phyloP scores from a whole-genome alignment of 1,140 invertebrate genomes.

The Galleria mellonella region DNA sequence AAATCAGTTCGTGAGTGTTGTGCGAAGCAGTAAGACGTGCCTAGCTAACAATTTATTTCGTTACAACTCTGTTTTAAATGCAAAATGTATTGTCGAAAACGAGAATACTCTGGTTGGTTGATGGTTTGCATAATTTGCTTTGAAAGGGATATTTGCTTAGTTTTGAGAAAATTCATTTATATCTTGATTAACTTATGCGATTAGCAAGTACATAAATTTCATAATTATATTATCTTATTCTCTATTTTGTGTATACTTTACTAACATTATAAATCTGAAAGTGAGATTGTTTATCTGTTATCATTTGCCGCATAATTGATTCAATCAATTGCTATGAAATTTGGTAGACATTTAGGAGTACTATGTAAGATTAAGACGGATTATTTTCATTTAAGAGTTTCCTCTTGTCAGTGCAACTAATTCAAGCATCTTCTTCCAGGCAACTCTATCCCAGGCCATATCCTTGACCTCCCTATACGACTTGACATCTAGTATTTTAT shows the following conservation, averaged over 20 bases:
- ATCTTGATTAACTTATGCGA: not conserved
- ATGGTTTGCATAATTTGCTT: slow-evolving; percentile 50
- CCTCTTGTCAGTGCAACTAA: no score
- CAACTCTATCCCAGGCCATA: no score
- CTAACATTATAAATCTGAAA: no score
- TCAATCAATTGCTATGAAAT: no score
- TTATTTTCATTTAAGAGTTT: no score
- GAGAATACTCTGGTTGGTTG: slow-evolving; percentile 42
- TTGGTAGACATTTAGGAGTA: not conserved
- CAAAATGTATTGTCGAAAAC: slow-evolving; percentile 61
- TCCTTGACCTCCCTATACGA: no score
- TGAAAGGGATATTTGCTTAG: slow-evolving; percentile 22
- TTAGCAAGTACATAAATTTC: no score
- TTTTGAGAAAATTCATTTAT: slow-evolving; percentile 1
- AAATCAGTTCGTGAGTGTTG: slow-evolving; percentile 62
- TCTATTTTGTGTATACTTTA: no score
- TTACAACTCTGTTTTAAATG: slow-evolving; percentile 60
- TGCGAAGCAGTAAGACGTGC: slow-evolving; percentile 53
- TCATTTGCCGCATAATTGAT: not conserved
- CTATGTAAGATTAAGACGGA: not conserved
- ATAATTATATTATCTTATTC: no score
- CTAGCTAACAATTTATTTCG: slow-evolving; percentile 49
- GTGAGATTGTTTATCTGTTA: no score
- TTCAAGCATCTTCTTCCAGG: no score
- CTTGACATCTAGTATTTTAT: no score